phyloP scores from a whole-genome alignment of 2,113 vertebrate genomes.

The Corythaixoides concolor region DNA sequence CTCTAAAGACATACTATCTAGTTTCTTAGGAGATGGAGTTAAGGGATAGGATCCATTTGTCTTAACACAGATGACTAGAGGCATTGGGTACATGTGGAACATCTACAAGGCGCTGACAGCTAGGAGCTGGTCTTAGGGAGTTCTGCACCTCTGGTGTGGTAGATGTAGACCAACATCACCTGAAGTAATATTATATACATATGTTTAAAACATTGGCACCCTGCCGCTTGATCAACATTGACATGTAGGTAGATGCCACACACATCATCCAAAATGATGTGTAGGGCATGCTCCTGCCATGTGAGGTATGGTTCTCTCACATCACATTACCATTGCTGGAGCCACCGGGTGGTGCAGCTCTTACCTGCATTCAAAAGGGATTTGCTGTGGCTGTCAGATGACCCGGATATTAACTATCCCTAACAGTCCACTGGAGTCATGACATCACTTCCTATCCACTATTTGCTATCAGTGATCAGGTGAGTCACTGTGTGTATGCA shows the following conservation, averaged over 20 bases:
- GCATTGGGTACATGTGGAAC: background rate
- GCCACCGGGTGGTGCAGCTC: background rate
- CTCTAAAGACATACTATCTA: background rate
- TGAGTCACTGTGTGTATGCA: background rate
- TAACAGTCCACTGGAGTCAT: background rate
- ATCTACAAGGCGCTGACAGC: background rate
- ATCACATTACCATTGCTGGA: background rate
- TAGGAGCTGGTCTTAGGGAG: background rate
- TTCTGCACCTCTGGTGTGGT: background rate
- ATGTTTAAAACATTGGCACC: background rate
- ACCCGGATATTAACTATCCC: background rate
- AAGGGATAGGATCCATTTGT: background rate
- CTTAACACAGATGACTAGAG: background rate
- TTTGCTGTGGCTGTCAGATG: background rate
- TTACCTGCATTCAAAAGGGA: background rate
- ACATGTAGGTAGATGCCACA: background rate
- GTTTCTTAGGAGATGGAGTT: background rate
- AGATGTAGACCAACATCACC: background rate
- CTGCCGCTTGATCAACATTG: background rate
- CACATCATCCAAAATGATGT: background rate
- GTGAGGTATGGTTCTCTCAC: background rate
- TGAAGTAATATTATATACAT: background rate
- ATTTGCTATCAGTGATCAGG: accelerated
- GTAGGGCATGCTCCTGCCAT: background rate
- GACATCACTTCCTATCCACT: background rate